Evolutionary conservation across 2,888 invertebrate genomes (phyloP).

Genomic region (Hypomecis punctinalis): DNA sequence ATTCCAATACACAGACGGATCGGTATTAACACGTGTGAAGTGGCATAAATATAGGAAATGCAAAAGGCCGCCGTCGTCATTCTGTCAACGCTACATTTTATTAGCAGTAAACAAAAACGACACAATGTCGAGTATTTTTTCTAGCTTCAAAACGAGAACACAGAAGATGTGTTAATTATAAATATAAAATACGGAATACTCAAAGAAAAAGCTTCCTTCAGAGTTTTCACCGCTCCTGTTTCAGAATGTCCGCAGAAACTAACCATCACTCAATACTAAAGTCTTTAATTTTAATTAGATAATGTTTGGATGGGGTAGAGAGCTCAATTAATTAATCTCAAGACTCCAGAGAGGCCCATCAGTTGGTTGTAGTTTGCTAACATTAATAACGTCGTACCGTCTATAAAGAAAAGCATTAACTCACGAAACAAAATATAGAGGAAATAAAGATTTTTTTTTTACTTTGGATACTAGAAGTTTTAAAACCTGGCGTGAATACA

Average conservation of each 20-base stretch:
- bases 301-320: slow-evolving; percentile 2
- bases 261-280: background rate
- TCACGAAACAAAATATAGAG: too few species aligned
- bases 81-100: slow-evolving; percentile 7
- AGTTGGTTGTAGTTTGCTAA: background rate
- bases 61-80: slow-evolving; percentile 52
- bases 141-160: background rate
- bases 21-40: slow-evolving; percentile 37
- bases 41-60: slow-evolving; percentile 52
- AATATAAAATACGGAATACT: background rate
- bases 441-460: too few species aligned
- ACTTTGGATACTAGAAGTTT: too few species aligned
- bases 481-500: too few species aligned
- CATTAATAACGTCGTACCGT: background rate
- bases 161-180: background rate
- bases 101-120: slow-evolving; percentile 6
- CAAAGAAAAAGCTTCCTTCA: too few species aligned
- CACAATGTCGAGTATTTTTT: background rate
- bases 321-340: background rate
- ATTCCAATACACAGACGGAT: slow-evolving; percentile 14
- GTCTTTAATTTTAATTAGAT: slow-evolving; percentile 10
- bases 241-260: background rate
- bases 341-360: slow-evolving; percentile 5
- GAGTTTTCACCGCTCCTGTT: background rate
- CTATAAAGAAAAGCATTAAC: background rate